phyloP scores from a whole-genome alignment of 2,888 invertebrate species.

The Tiliacea citrago region DNA sequence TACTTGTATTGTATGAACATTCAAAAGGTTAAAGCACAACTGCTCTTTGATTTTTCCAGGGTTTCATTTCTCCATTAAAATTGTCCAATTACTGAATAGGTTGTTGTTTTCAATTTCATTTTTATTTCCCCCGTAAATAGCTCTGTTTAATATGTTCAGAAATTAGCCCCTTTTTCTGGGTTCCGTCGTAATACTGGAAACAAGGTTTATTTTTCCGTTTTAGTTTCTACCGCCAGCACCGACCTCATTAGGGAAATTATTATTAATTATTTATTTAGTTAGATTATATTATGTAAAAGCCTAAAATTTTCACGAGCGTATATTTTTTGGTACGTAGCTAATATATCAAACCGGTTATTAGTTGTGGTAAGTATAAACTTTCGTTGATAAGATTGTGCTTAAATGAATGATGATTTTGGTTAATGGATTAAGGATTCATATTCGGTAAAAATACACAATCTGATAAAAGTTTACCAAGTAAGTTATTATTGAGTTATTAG shows the following conservation, averaged over 20 bases:
- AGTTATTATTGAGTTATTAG: too few species aligned
- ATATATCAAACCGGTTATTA: background rate
- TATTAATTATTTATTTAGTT: background rate
- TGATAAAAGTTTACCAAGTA: background rate
- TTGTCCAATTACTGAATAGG: constrained; percentile 60
- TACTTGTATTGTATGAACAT: constrained; percentile 7
- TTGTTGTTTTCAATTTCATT: constrained; percentile 37
- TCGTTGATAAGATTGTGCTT: background rate
- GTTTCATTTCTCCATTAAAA: constrained; percentile 34
- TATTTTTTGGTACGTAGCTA: background rate
- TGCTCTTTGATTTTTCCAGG: constrained; percentile 33
- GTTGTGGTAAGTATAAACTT: background rate
- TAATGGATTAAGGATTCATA: background rate
- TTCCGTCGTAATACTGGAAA: constrained; percentile 32
- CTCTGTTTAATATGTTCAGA: constrained; percentile 46
- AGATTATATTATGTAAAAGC: background rate
- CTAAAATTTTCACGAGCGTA: background rate
- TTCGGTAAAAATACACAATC: background rate
- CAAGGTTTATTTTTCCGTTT: background rate
- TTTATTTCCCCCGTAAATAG: constrained; percentile 43
- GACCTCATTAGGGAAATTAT: background rate
- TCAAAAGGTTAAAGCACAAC: constrained; percentile 34
- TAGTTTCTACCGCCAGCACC: background rate
- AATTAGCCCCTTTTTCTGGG: constrained; percentile 53
- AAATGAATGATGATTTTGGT: background rate